Base-by-base conservation (phyloP, 1,140 invertebrate species). In the Ericerus pela region DNA sequence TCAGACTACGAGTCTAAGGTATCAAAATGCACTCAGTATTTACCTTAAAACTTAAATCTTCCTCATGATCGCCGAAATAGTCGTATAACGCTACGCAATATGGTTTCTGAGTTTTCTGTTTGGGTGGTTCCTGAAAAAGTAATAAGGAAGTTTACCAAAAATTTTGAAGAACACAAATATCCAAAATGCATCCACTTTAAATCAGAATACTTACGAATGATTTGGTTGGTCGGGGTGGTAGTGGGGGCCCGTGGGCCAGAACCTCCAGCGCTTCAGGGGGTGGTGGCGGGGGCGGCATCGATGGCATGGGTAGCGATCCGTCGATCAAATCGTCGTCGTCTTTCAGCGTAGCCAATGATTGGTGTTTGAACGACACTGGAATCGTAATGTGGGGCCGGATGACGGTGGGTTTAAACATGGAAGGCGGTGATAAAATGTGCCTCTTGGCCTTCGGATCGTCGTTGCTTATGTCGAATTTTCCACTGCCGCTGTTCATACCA, bases 1-100 rank as follows among this genome's bases (percentile, higher is more conserved):
- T 37, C 29, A 14, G 29, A 6, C 16, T n/a, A 16, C 36, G 20
- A 27, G 18, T 22, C 20, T 18, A 4, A 26, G n/a, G n/a, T 33
- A 10, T 1, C 28, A 37, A 27, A 16, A 54, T 38, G 18, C 2
- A 11, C 11, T 18, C 26, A 5, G 26, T 14, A 62, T 72, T 75
- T 67, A 87, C 81, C 66, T 79, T 79, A 62, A 88, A 80, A 56
- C 72, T 70, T 28, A 88, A 72, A 75, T 88, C 85, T 55, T 79
- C 81, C 18, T 74, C 67, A 63, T 84, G 81, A 20, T 74, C 75
- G 14, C 79, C 77, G 47, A 75, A 71, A 62, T 84, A 85, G 69
- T 87, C 79, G 63, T 80, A 88, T 1, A 85, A 67, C 4, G 83
- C 84, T 53, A 86, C 74, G 27, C 81, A 84, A 66, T 83, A 76